phyloP scores from a whole-genome alignment of 2,888 invertebrate genomes.

The Cryptocephalus primarius region DNA sequence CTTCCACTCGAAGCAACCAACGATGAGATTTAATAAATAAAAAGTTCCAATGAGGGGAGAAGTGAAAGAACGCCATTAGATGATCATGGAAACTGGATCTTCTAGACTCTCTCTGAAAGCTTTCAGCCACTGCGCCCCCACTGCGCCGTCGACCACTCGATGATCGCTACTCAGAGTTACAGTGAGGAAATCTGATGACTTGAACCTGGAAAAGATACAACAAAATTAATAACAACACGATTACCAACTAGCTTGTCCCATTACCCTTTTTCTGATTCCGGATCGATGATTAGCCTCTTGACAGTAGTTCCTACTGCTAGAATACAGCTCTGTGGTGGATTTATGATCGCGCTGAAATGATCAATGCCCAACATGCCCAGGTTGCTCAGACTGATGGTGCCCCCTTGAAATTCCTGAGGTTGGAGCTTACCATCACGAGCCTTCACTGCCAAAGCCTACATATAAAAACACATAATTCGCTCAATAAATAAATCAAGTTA shows the following conservation, averaged over 20 bases:
- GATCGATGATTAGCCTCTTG: constrained; percentile 61
- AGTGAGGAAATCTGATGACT: constrained; percentile 63
- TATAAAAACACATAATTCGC: neutral
- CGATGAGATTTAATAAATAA: too few relatives aligned
- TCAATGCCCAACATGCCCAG: constrained; percentile 89
- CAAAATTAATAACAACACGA: neutral
- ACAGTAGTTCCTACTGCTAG: constrained; percentile 80
- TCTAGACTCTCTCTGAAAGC: constrained; percentile 82
- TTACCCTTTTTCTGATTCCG: constrained; percentile 63
- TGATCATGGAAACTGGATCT: constrained; percentile 87
- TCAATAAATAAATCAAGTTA: too few relatives aligned
- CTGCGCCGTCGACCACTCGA: constrained; percentile 94
- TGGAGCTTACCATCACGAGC: constrained; percentile 82
- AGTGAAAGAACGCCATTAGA: constrained; percentile 43
- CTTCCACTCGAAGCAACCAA: too few relatives aligned
- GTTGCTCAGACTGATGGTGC: constrained; percentile 90
- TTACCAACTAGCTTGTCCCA: constrained; percentile 10
- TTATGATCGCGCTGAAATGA: constrained; percentile 86
- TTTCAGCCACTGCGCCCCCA: constrained; percentile 92
- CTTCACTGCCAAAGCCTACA: constrained; percentile 66
- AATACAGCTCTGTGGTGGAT: constrained; percentile 92
- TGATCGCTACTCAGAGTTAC: constrained; percentile 97
- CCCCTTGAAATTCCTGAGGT: constrained; percentile 94
- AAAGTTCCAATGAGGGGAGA: neutral
- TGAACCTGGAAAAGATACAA: constrained; percentile 46